Percentiles rank a stretch among this genome's conserved stretches.
Conservation (phyloP, 2,113 vertebrate genomes). For the Xiphorhynchus elegans region DNA sequence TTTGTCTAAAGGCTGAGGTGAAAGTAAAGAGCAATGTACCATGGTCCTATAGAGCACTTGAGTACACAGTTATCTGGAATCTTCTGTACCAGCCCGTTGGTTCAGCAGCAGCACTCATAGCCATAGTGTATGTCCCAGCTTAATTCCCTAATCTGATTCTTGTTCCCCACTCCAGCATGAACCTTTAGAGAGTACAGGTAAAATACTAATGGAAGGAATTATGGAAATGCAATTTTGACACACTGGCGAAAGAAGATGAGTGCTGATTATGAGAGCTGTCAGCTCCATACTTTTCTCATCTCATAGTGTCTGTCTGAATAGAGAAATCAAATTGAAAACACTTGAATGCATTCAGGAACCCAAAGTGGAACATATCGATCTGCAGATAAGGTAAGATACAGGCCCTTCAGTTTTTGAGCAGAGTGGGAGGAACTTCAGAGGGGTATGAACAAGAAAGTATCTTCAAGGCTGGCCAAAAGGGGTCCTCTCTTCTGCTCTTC, state of each 20-base stretch:
- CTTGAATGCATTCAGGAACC: neutral
- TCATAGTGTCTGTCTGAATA: neutral
- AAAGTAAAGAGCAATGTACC: neutral
- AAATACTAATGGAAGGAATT: conserved; percentile 22
- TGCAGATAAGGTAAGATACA: neutral
- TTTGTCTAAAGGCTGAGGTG: neutral
- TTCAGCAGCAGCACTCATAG: accelerated
- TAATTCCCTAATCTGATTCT: neutral
- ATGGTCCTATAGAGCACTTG: accelerated
- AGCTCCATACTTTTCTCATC: conserved; percentile 9
- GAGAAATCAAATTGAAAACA: conserved; percentile 61
- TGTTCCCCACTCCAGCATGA: neutral
- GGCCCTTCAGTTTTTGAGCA: neutral
- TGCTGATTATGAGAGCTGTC: conserved; percentile 42
- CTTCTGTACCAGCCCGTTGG: neutral
- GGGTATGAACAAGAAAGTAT: neutral
- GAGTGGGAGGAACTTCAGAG: neutral
- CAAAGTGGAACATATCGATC: conserved; percentile 5
- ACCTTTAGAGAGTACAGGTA: neutral
- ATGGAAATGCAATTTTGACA: conserved; percentile 39
- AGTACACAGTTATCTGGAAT: neutral
- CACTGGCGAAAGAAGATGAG: neutral
- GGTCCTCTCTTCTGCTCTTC: neutral
- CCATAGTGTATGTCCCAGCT: neutral
- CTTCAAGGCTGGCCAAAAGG: neutral